A percentile compares a stretch with the other conserved stretches of the same genome.
Evolutionary conservation across 2,113 vertebrate species (phyloP).

Genomic region (Lamprotornis superbus): DNA sequence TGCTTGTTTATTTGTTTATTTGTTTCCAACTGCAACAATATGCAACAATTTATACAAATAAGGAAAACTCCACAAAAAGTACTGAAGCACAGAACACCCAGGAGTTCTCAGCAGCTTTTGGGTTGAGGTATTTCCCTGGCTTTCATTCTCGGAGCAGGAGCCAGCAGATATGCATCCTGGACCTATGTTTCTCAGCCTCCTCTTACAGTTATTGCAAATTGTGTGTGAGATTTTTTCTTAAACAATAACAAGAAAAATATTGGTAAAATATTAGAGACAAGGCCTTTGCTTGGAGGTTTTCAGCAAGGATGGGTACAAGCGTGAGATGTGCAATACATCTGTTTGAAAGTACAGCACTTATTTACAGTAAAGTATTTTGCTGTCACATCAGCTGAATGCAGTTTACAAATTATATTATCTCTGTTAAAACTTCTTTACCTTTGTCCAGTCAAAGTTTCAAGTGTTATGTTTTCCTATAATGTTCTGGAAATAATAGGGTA

Average conservation of each 20-base stretch:
- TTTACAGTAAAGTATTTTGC: neutral
- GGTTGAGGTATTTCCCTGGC: neutral
- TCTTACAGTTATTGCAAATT: neutral
- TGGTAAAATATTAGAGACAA: neutral
- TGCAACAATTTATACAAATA: neutral
- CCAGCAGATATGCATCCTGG: neutral
- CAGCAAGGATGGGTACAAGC: neutral
- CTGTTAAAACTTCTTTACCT: neutral
- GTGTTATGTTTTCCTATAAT: neutral
- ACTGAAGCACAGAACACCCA: neutral
- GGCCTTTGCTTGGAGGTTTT: neutral
- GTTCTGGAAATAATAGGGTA: neutral
- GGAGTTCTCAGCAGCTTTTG: neutral
- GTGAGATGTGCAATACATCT: neutral
- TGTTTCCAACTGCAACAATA: neutral
- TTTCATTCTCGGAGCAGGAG: neutral
- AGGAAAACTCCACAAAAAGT: neutral
- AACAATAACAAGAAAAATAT: neutral
- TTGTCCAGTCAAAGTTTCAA: neutral
- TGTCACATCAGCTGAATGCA: neutral
- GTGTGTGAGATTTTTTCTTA: neutral
- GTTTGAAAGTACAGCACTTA: neutral
- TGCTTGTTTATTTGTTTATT: neutral
- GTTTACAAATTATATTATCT: neutral
- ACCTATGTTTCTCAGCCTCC: neutral